Evolutionary conservation across 2,797 vertebrate genomes (phyloP).

Genomic region (Chaunax sp.): DNA sequence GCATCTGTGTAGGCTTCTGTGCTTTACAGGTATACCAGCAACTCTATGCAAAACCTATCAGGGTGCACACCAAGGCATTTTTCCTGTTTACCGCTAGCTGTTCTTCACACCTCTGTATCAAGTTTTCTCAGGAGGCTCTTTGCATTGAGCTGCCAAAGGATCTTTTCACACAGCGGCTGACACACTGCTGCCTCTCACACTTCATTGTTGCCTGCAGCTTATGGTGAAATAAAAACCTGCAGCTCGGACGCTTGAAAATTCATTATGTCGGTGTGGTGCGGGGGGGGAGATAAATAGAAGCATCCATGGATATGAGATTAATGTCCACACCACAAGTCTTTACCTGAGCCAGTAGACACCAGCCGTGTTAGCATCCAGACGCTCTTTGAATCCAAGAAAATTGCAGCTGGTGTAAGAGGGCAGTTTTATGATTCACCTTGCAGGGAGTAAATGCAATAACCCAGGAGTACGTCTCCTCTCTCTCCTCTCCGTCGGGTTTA

Average conservation of each 20-base stretch:
- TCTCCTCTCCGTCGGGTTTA: constrained; percentile 37
- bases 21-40: constrained; percentile 60
- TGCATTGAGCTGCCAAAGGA: constrained; percentile 67
- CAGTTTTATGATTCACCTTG: constrained; percentile 48
- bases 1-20: constrained; percentile 59
- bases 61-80: constrained; percentile 62
- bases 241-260: constrained; percentile 57
- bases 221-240: constrained; percentile 67
- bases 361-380: constrained; percentile 13
- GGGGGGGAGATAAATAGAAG: constrained; percentile 45
- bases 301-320: constrained; percentile 39
- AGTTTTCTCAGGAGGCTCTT: constrained; percentile 70
- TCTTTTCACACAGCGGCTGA: constrained; percentile 71
- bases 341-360: constrained; percentile 30
- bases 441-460: constrained; percentile 40
- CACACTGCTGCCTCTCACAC: constrained; percentile 67
- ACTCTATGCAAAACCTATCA: constrained; percentile 62
- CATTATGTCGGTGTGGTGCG: constrained; percentile 57
- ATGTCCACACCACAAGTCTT: constrained; percentile 21
- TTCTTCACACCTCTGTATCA: constrained; percentile 74
- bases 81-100: constrained; percentile 64
- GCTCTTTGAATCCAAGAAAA: constrained; percentile 27
- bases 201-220: constrained; percentile 69
- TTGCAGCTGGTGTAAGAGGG: constrained; percentile 22
- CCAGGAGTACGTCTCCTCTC: constrained; percentile 47